These are phyloP conservation scores for Cephonodes hylas DNA, from an alignment of 2,888 invertebrate species.

Conservation along the genomic window DNA sequence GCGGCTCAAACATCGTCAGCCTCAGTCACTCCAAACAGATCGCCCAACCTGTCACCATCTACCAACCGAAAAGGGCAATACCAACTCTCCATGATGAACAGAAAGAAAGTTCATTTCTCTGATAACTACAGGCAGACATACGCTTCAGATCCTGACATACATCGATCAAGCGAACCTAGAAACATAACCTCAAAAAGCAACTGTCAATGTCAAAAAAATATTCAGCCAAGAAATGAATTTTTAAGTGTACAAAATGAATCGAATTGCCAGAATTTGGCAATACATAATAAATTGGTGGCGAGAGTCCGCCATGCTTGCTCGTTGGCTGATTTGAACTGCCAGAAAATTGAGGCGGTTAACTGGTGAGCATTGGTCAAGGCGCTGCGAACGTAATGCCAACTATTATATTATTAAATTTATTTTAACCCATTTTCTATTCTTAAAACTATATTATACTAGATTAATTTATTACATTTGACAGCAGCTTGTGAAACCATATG, in stretches of 20 bases:
- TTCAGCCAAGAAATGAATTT: conserved; percentile 2
- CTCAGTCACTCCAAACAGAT: conserved; percentile 53
- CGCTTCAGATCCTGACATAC: conserved; percentile 67
- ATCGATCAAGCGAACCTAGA: conserved; percentile 39
- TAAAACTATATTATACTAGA: background rate
- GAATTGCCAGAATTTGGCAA: conserved; percentile 44
- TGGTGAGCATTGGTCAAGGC: too few relatives aligned
- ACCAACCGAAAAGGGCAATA: conserved; percentile 57
- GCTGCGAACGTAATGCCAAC: too few relatives aligned
- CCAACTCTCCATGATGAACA: conserved; percentile 64
- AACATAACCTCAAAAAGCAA: conserved; percentile 29
- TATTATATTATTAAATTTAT: too few relatives aligned
- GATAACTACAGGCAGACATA: conserved; percentile 53
- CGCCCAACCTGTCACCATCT: conserved; percentile 58
- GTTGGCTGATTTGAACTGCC: conserved; percentile 52
- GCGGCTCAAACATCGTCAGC: conserved; percentile 51
- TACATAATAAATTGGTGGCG: conserved; percentile 61
- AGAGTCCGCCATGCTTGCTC: conserved; percentile 63
- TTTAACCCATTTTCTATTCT: conserved; percentile 7
- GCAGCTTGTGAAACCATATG: too few relatives aligned
- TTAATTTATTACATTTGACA: too few relatives aligned
- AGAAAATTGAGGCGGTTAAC: background rate
- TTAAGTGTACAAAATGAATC: conserved; percentile 33
- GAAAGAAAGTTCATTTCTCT: conserved; percentile 52
- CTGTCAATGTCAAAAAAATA: conserved; percentile 32